Percentiles rank a stretch among this genome's conserved stretches.
Conservation (phyloP, 2,888 invertebrate genomes). For the Volucella inanis region DNA sequence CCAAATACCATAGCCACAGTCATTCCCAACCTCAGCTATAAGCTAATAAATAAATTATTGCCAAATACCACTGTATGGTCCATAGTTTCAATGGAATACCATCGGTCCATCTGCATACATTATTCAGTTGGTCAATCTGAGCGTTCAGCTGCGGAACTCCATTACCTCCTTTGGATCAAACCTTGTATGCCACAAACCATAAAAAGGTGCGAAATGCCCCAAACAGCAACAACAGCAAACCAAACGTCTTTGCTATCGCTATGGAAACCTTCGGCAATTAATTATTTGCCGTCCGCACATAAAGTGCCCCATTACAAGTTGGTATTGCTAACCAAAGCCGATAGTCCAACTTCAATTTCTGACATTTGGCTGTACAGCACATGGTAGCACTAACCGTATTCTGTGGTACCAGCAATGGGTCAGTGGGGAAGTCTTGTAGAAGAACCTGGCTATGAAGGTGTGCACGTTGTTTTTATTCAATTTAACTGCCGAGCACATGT, state of each 20-base stretch:
- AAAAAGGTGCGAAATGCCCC: background rate
- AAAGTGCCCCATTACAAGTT: conserved; percentile 53
- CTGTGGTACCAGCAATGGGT: conserved; percentile 32
- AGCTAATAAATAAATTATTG: conserved; percentile 65
- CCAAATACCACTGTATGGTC: conserved; percentile 52
- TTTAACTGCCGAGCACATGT: background rate
- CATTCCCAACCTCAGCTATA: conserved; percentile 30
- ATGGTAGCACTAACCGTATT: background rate
- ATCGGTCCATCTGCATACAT: conserved; percentile 47
- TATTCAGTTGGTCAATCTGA: conserved; percentile 48
- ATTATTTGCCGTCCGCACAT: conserved; percentile 47
- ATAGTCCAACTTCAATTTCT: conserved; percentile 57
- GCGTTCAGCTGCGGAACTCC: conserved; percentile 56
- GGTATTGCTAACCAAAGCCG: conserved; percentile 36
- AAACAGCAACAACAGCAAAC: background rate
- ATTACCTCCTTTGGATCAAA: conserved; percentile 40
- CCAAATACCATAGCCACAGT: conserved; percentile 5
- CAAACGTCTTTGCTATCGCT: conserved; percentile 15
- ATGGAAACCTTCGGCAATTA: conserved; percentile 60
- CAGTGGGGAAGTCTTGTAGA: conserved; percentile 48
- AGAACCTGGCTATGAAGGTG: conserved; percentile 11
- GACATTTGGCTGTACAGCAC: conserved; percentile 52
- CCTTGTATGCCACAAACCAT: conserved; percentile 20
- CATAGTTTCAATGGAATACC: conserved; percentile 53
- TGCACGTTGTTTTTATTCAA: conserved; percentile 12